A percentile compares a stretch with the other conserved stretches of the same genome.
phyloP scores from a whole-genome alignment of 2,797 vertebrate species.

The Brotogeris chrysoptera region DNA sequence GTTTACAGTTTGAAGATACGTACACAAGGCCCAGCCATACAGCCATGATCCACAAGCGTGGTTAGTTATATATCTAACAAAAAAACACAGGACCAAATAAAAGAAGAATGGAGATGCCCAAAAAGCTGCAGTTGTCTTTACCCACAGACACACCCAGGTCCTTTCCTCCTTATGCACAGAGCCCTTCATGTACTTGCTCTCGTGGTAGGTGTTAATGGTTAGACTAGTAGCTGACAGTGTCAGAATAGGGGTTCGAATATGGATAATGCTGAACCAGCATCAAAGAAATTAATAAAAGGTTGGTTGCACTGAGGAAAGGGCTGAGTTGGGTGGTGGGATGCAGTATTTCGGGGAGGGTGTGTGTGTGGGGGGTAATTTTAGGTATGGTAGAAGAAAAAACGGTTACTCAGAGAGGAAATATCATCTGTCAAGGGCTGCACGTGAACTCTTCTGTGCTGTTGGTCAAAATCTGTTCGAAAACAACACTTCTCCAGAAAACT shows the following conservation, averaged over 20 bases:
- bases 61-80: neutral
- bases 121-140: neutral
- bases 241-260: neutral
- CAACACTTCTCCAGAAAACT: neutral
- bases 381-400: neutral
- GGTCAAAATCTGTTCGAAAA: neutral
- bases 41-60: neutral
- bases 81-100: neutral
- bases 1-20: neutral
- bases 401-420: neutral
- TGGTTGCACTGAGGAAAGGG: neutral
- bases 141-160: neutral
- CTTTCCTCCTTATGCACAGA: neutral
- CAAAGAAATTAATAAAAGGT: neutral
- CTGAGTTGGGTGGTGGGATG: neutral
- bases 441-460: neutral
- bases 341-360: neutral
- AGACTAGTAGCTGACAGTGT: neutral
- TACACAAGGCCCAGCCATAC: neutral
- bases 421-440: neutral
- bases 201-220: rapidly evolving
- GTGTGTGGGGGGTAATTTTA: neutral
- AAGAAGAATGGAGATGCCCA: neutral
- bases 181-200: neutral
- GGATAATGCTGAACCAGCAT: neutral